A percentile compares a stretch with the other conserved stretches of the same genome.
Conservation (phyloP, 2,888 invertebrate genomes). For the Eurois occulta region DNA sequence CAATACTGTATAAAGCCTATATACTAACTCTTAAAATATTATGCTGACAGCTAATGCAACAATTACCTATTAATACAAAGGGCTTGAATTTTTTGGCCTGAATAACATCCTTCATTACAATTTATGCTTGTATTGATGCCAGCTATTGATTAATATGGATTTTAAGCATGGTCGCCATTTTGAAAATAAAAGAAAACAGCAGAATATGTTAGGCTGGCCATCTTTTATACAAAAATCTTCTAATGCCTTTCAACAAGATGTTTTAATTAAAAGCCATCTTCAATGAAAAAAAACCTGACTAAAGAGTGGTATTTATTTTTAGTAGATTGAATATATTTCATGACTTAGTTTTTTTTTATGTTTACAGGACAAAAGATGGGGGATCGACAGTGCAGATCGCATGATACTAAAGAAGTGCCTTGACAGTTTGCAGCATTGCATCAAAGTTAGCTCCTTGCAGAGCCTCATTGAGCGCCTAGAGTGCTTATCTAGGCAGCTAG, state of each 20-base stretch:
- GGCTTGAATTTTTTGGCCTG: not conserved
- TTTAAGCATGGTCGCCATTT: too few relatives aligned
- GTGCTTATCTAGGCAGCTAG: conserved; percentile 96
- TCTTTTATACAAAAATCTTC: not conserved
- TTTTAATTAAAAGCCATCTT: not conserved
- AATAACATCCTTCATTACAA: not conserved
- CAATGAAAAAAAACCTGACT: not conserved
- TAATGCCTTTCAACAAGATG: not conserved
- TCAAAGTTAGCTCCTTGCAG: conserved; percentile 97
- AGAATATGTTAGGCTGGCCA: not conserved
- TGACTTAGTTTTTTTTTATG: not conserved
- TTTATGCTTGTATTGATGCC: not conserved
- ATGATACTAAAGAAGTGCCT: conserved; percentile 96
- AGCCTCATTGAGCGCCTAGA: conserved; percentile 98
- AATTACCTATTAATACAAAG: not conserved
- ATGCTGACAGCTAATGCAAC: not conserved
- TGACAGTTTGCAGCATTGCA: conserved; percentile 97
- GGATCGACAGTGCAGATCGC: conserved; percentile 96
- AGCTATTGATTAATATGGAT: not conserved
- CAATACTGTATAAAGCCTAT: not conserved
- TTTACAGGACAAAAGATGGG: conserved; percentile 96
- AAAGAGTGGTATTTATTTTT: not conserved
- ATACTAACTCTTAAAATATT: not conserved
- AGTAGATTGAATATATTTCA: not conserved
- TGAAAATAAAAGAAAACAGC: not conserved